These are phyloP conservation scores for Hemithea aestivaria DNA, from an alignment of 2,888 invertebrate genomes.

Conservation along the genomic window DNA sequence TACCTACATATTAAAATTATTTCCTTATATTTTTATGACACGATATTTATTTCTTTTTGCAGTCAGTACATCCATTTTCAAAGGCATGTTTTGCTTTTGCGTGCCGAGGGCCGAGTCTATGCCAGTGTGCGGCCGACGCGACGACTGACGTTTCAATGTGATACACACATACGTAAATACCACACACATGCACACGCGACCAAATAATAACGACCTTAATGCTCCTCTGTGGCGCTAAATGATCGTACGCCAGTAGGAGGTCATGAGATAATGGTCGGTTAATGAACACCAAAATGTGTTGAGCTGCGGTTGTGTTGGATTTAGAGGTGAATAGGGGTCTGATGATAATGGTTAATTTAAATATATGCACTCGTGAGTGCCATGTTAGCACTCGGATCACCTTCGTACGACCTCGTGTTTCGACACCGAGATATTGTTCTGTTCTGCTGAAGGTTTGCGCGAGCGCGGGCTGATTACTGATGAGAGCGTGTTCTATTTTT, in stretches of 20 bases:
- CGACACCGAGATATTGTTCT: slow-evolving; percentile 70
- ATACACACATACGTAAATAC: slow-evolving; percentile 42
- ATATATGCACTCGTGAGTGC: slow-evolving; percentile 56
- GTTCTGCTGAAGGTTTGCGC: slow-evolving; percentile 59
- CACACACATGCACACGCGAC: slow-evolving; percentile 35
- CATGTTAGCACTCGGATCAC: slow-evolving; percentile 69
- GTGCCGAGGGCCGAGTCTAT: slow-evolving; percentile 43
- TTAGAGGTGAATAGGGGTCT: slow-evolving; percentile 1
- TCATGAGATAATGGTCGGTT: slow-evolving; percentile 6
- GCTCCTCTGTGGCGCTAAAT: slow-evolving; percentile 2
- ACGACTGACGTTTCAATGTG: slow-evolving; percentile 44
- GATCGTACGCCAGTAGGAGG: slow-evolving; percentile 1
- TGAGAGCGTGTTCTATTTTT: slow-evolving; percentile 64
- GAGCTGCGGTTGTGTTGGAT: slow-evolving; percentile 24
- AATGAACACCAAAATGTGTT: slow-evolving; percentile 24
- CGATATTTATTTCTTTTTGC: slow-evolving; percentile 9
- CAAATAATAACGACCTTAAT: slow-evolving; percentile 10
- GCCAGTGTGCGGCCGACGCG: slow-evolving; percentile 45
- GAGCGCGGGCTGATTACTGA: slow-evolving; percentile 71
- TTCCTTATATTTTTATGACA: too few species aligned
- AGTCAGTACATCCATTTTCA: slow-evolving; percentile 49
- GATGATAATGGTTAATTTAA: slow-evolving; percentile 28
- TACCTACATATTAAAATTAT: too few species aligned
- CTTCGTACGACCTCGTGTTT: slow-evolving; percentile 76
- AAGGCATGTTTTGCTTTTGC: slow-evolving; percentile 68